These are phyloP conservation scores for Acrossocheilus wenchowensis DNA, from an alignment of 2,797 vertebrate genomes.

Conservation along the genomic window DNA sequence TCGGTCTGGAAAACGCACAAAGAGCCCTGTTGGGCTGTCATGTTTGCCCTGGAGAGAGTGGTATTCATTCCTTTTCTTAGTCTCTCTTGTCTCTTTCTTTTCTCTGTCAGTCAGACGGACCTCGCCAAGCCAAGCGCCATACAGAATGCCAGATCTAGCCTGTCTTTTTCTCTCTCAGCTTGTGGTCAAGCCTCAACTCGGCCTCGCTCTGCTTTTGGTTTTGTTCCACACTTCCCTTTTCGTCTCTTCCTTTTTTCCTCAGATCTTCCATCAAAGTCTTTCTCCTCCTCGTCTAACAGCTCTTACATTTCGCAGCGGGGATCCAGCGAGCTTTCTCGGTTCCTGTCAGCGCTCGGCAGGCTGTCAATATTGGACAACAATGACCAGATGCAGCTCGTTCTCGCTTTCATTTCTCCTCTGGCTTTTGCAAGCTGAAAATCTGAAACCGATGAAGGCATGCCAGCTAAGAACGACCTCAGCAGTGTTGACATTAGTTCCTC, in stretches of 20 bases:
- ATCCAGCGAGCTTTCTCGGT: background rate
- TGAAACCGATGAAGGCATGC: background rate
- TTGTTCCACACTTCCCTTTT: slow-evolving; percentile 26
- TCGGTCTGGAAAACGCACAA: slow-evolving; percentile 36
- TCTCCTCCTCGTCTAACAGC: slow-evolving; percentile 25
- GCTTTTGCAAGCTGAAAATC: background rate
- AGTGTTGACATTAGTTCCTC: background rate
- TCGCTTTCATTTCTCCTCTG: background rate
- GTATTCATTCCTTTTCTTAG: slow-evolving; percentile 20
- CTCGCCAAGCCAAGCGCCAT: background rate
- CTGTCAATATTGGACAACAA: slow-evolving; percentile 30
- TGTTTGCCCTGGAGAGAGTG: slow-evolving; percentile 22
- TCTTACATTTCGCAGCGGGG: background rate
- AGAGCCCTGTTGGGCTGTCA: slow-evolving; percentile 40
- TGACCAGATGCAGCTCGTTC: slow-evolving; percentile 19
- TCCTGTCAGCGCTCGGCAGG: slow-evolving; percentile 35
- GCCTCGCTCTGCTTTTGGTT: slow-evolving; percentile 25
- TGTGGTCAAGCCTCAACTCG: slow-evolving; percentile 11
- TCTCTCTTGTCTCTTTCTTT: slow-evolving; percentile 26
- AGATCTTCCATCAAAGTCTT: slow-evolving; percentile 44
- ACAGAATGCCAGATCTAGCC: slow-evolving; percentile 5
- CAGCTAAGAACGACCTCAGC: background rate
- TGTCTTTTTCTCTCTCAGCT: slow-evolving; percentile 28
- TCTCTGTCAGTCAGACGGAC: slow-evolving; percentile 19
- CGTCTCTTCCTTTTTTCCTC: slow-evolving; percentile 9